These are phyloP conservation scores for Cliona cf. orientalis DNA, from an alignment of 37 sponge, comb jelly and placozoan species.

Conservation along the genomic window DNA sequence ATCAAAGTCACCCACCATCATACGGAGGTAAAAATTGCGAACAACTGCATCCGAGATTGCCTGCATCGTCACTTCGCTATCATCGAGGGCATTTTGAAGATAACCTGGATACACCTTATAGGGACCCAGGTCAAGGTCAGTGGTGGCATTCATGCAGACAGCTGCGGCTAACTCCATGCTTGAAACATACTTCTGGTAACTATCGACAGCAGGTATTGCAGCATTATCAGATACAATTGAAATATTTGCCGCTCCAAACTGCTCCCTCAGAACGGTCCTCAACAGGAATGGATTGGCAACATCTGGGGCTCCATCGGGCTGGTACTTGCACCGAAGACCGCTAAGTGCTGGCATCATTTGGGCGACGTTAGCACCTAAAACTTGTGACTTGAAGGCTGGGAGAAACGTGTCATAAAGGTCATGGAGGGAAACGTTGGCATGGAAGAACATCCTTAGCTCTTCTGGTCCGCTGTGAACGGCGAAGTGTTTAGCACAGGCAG, in stretches of 20 bases:
- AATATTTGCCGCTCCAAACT: conserved; percentile 74
- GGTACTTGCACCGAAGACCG: conserved; percentile 31
- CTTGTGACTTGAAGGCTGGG: conserved; percentile 78
- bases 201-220: conserved; percentile 33
- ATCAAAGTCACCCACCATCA: conserved; percentile 72
- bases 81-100: conserved; percentile 32
- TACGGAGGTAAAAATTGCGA: conserved; percentile 55
- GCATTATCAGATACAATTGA: conserved; percentile 73
- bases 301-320: conserved; percentile 74
- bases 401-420: conserved; percentile 78
- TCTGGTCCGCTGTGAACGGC: conserved; percentile 83
- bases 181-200: conserved; percentile 46
- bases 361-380: conserved; percentile 58
- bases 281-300: conserved; percentile 74
- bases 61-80: conserved; percentile 5
- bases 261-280: conserved; percentile 51
- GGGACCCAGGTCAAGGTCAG: conserved; percentile 66
- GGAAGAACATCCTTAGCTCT: conserved; percentile 32
- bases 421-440: conserved; percentile 59
- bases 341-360: conserved; percentile 85
- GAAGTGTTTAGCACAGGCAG: conserved; percentile 79
- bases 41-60: conserved; percentile 40
- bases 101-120: conserved; percentile 47
- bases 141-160: conserved; percentile 69
- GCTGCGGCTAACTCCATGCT: conserved; percentile 47